Conservation (phyloP, 1,140 invertebrate genomes). For the Temnothorax curvispinosus region DNA sequence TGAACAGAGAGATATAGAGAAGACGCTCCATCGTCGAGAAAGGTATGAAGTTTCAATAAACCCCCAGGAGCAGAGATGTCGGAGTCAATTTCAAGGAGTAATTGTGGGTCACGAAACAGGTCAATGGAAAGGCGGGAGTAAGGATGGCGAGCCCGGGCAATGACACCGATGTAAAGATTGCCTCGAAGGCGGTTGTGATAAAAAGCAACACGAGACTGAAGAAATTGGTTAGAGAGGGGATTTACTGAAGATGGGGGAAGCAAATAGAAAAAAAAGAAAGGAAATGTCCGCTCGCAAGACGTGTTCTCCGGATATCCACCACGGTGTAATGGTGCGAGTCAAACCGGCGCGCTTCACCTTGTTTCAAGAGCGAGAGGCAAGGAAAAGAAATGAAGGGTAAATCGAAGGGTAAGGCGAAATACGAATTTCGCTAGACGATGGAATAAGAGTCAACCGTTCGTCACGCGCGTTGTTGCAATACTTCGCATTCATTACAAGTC, state of each 20-base stretch:
- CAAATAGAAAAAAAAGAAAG: constrained; percentile 68
- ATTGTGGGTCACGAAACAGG: constrained; percentile 65
- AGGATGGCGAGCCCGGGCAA: constrained; percentile 45
- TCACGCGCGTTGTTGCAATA: neutral
- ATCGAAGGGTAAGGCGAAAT: constrained; percentile 59
- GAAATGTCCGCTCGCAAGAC: constrained; percentile 32
- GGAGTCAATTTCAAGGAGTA: constrained; percentile 71
- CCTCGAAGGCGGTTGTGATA: constrained; percentile 25
- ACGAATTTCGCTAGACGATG: constrained; percentile 34
- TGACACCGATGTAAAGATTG: constrained; percentile 69
- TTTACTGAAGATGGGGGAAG: constrained; percentile 33
- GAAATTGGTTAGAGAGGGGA: constrained; percentile 34
- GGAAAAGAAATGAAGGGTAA: constrained; percentile 18
- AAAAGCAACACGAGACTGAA: constrained; percentile 56
- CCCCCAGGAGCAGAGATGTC: constrained; percentile 62
- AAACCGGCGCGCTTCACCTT: constrained; percentile 42
- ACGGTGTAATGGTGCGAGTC: constrained; percentile 63
- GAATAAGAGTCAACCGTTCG: constrained; percentile 45
- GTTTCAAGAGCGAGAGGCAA: neutral
- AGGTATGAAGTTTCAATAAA: constrained; percentile 72
- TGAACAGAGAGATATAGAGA: constrained; percentile 31
- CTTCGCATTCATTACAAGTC: constrained; percentile 37
- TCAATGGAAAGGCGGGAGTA: constrained; percentile 51
- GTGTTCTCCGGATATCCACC: constrained; percentile 34
- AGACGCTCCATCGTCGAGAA: constrained; percentile 45